These are phyloP conservation scores for Gryllus longicercus DNA, from an alignment of 2,888 invertebrate species.

Conservation along the genomic window DNA sequence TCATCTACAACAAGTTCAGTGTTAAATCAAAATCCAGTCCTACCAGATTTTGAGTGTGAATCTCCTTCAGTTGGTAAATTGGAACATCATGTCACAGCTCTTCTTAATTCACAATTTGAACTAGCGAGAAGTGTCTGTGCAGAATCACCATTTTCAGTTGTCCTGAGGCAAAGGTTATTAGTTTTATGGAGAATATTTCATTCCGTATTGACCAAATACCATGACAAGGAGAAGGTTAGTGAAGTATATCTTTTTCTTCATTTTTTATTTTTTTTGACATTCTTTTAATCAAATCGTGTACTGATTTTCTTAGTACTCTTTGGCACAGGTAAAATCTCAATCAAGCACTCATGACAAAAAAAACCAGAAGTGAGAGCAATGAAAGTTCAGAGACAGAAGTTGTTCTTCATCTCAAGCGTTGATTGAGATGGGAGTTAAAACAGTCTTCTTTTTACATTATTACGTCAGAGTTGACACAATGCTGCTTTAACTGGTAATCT, in stretches of 20 bases:
- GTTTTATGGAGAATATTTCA: constrained; percentile 57
- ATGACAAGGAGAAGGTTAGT: constrained; percentile 48
- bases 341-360: neutral
- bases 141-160: constrained; percentile 56
- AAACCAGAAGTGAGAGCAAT: neutral
- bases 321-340: neutral
- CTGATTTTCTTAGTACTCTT: neutral
- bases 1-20: constrained; percentile 37
- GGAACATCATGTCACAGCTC: constrained; percentile 52
- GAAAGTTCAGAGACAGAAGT: constrained; percentile 29
- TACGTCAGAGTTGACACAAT: constrained; percentile 58
- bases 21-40: constrained; percentile 35
- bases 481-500: constrained; percentile 44
- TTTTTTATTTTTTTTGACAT: neutral
- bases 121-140: constrained; percentile 55
- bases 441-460: constrained; percentile 56
- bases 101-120: constrained; percentile 54
- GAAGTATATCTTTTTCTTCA: neutral
- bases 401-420: constrained; percentile 53
- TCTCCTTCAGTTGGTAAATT: constrained; percentile 50
- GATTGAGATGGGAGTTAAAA: constrained; percentile 60
- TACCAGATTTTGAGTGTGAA: constrained; percentile 57
- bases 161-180: constrained; percentile 54
- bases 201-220: constrained; percentile 55
- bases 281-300: neutral